Evolutionary conservation across 2,113 vertebrate species (phyloP).

Genomic region (Equus przewalskii): DNA sequence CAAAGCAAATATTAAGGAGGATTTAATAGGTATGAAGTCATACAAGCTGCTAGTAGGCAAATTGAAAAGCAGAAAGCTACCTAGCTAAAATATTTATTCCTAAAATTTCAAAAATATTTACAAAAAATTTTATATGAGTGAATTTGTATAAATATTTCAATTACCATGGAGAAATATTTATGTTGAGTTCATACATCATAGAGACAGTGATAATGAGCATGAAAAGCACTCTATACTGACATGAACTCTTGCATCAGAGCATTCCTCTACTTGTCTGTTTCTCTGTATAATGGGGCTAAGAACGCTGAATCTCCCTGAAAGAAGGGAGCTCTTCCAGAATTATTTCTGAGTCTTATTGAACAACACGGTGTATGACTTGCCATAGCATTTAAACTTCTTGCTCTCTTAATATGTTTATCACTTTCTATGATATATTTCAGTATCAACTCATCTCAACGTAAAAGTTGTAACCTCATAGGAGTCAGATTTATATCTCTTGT

Average conservation of each 20-base stretch:
- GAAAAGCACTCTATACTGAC: neutral
- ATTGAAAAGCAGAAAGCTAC: neutral
- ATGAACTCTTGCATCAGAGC: neutral
- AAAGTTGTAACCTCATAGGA: neutral
- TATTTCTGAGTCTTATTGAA: neutral
- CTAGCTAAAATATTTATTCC: neutral
- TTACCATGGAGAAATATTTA: neutral
- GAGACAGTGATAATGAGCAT: neutral
- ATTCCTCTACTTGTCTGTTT: neutral
- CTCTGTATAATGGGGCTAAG: neutral
- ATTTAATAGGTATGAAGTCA: neutral
- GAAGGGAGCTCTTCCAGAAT: neutral
- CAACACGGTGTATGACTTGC: neutral
- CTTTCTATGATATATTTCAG: neutral
- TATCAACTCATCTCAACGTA: neutral
- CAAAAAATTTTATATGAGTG: neutral
- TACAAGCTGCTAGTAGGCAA: neutral
- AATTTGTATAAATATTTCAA: conserved; percentile 25
- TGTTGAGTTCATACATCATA: neutral
- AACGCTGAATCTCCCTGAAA: neutral
- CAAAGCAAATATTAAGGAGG: neutral
- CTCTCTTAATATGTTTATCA: neutral
- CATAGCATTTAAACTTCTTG: neutral
- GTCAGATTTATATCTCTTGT: neutral
- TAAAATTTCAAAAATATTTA: neutral